These are phyloP conservation scores for Calcarius ornatus DNA, from an alignment of 2,113 vertebrate species.

Conservation along the genomic window DNA sequence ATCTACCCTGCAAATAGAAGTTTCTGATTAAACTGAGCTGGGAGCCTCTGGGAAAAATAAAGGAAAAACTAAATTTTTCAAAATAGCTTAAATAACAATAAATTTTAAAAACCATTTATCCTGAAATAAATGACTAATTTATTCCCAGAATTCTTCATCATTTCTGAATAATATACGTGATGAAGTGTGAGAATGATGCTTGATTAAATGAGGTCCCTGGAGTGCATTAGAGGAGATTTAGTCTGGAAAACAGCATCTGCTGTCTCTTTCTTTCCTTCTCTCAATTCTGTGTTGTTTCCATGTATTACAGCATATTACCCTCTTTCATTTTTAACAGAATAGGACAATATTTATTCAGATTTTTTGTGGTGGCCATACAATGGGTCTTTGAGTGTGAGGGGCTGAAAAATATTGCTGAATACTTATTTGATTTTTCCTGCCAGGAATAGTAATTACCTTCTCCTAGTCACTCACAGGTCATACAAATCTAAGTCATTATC, in stretches of 20 bases:
- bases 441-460: slow-evolving; percentile 14
- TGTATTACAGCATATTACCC: background rate
- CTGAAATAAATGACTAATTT: slow-evolving; percentile 59
- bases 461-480: slow-evolving; percentile 1
- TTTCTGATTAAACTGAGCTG: slow-evolving; percentile 15
- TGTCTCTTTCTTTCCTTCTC: slow-evolving; percentile 37
- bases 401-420: slow-evolving; percentile 36
- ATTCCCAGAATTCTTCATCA: slow-evolving; percentile 60
- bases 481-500: background rate
- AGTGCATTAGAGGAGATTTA: slow-evolving; percentile 58
- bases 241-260: slow-evolving; percentile 66
- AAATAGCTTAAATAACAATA: slow-evolving; percentile 45
- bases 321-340: slow-evolving; percentile 37
- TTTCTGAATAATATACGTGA: slow-evolving; percentile 66
- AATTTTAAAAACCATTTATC: slow-evolving; percentile 49
- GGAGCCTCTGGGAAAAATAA: slow-evolving; percentile 1
- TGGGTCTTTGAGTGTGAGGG: background rate
- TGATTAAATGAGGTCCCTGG: slow-evolving; percentile 69
- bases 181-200: slow-evolving; percentile 70
- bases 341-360: slow-evolving; percentile 39
- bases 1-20: background rate
- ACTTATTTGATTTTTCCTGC: slow-evolving; percentile 25
- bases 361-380: slow-evolving; percentile 20
- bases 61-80: background rate
- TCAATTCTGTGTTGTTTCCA: slow-evolving; percentile 26